Evolutionary conservation across 2,888 invertebrate species (phyloP).

Genomic region (Drosophila fungiperda): DNA sequence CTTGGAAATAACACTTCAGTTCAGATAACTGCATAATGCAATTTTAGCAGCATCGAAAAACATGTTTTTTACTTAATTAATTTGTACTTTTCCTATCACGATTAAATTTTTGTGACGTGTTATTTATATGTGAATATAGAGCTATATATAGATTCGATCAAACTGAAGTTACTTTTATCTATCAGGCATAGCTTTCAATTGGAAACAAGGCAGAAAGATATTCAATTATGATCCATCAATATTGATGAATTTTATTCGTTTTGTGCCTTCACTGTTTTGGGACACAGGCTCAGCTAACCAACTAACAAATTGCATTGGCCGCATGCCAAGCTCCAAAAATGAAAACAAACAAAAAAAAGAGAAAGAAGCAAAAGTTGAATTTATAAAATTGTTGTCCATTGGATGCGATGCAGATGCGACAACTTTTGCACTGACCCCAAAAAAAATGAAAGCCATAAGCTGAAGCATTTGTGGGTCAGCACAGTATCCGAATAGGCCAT

Average conservation of each 20-base stretch:
- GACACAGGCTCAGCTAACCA: conserved; percentile 8
- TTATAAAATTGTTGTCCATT: conserved; percentile 56
- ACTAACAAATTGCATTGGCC: conserved; percentile 47
- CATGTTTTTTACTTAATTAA: neutral
- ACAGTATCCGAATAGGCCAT: conserved; percentile 21
- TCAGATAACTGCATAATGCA: conserved; percentile 13
- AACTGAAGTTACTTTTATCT: neutral
- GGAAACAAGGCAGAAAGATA: neutral
- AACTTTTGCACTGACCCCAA: conserved; percentile 60
- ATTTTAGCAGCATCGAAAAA: neutral
- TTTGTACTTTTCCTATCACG: neutral
- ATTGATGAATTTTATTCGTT: conserved; percentile 39
- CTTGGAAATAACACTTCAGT: conserved; percentile 21
- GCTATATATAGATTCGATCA: neutral
- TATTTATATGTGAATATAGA: neutral
- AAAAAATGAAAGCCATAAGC: conserved; percentile 73
- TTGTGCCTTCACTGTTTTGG: conserved; percentile 39
- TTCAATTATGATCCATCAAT: conserved; percentile 45
- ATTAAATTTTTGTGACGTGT: neutral
- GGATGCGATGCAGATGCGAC: conserved; percentile 47
- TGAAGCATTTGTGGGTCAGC: conserved; percentile 69
- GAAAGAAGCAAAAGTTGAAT: conserved; percentile 1
- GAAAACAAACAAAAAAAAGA: neutral
- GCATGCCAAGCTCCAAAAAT: conserved; percentile 44
- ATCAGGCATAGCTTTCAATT: neutral